Base-by-base conservation (phyloP, 1,140 invertebrate species). In the Pollicipes pollicipes region DNA sequence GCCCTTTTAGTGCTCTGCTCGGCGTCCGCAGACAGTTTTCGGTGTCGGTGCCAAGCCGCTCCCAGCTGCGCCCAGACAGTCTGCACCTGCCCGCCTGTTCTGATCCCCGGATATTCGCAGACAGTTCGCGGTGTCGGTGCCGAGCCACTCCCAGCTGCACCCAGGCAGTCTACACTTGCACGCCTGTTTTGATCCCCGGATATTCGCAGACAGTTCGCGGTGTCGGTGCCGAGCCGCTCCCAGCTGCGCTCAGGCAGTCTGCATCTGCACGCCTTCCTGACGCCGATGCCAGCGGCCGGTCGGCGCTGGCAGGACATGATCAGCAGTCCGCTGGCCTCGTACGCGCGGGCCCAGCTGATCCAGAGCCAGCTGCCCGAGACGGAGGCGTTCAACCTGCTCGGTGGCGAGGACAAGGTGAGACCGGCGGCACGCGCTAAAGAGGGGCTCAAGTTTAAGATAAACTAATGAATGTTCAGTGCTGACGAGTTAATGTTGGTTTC, bases 301-400 rank as follows among this genome's bases (percentile, higher is more conserved):
- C 73, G 76, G 31, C 74, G 77, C 64, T 70, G 73, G 70, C 73
- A 74, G 74, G 69, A 76, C 75, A 69, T 75, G 73, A 77, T 83
- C 0, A 78, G 84, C 72, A 83, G 86, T 72, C 79, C 83, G 26
- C 79, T 81, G 8, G 77, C 80, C 31, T 80, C 83, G 1, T 81
- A 85, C 66, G 83, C 84, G 35, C 81, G 83, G 30, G 82, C 88
- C 64, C 82, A 82, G 63, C 76, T 93, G 45, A 88, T 89, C 0
- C 84, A 87, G 28, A 88, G 87, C 76, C 82, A 83, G 70, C 78
- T 89, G 69, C 90, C 90, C n/a, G 83, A 87, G 76, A 86, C 86
- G 63, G 83, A 85, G 76, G 84, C 86, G 30, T 90, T 90, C 77
- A 91, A 90, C 78, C 82, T 93, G 63, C 80, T 92, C 4, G 80